Conservation (phyloP, 2,797 vertebrate species). For the Rousettus madagascariensis region DNA sequence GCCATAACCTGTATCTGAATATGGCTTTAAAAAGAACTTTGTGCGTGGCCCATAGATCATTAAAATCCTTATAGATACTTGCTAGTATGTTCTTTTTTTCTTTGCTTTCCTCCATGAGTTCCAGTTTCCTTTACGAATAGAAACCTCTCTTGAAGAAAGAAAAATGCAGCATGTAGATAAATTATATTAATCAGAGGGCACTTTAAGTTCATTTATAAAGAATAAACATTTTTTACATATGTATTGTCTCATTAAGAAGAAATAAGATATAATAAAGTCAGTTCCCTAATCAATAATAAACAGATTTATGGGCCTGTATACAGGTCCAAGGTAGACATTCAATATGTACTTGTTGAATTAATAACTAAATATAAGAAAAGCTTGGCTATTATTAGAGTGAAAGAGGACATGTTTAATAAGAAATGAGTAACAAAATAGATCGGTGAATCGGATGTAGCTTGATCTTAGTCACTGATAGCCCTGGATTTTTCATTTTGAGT, state of each 20-base stretch:
- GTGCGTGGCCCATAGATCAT: background rate
- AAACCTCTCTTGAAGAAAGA: background rate
- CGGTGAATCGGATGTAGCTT: background rate
- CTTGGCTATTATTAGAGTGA: background rate
- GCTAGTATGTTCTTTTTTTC: background rate
- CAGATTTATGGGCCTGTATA: background rate
- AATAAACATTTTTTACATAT: background rate
- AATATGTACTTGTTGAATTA: background rate
- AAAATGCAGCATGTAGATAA: background rate
- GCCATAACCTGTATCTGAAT: background rate
- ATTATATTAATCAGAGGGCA: background rate
- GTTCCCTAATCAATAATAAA: conserved; percentile 20
- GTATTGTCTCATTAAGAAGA: background rate
- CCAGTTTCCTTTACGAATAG: background rate
- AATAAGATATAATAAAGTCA: background rate
- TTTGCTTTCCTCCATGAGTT: background rate
- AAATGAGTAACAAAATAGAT: background rate
- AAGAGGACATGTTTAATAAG: conserved; percentile 23
- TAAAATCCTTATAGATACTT: background rate
- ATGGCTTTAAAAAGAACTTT: background rate
- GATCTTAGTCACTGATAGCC: background rate
- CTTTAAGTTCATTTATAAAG: background rate
- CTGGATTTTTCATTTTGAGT: background rate
- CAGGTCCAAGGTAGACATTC: background rate
- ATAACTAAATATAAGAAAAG: conserved; percentile 22